These are phyloP conservation scores for Melanocharis versteri DNA, from an alignment of 2,113 vertebrate species.

Conservation along the genomic window DNA sequence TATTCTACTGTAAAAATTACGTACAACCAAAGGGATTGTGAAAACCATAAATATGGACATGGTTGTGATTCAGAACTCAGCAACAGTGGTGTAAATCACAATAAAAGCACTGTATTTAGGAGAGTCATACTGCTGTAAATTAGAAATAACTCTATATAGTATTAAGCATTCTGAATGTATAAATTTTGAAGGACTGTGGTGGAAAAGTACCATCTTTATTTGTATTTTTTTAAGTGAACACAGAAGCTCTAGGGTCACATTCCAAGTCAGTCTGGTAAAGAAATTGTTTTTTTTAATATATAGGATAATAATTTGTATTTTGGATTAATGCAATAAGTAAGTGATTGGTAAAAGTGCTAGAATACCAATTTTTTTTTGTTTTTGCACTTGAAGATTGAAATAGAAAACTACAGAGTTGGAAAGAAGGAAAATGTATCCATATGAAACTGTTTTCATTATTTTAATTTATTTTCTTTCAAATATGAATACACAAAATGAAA, in stretches of 20 bases:
- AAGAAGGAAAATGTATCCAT: neutral
- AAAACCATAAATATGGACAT: neutral
- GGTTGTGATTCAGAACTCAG: neutral
- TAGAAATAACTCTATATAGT: neutral
- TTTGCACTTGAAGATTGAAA: neutral
- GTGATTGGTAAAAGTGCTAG: neutral
- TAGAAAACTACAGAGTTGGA: neutral
- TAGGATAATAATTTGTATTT: neutral
- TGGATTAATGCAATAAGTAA: neutral
- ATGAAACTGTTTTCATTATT: neutral
- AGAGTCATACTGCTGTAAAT: neutral
- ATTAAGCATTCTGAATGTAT: neutral
- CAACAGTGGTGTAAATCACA: neutral
- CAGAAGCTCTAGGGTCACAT: neutral
- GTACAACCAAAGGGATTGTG: neutral
- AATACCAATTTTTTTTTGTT: neutral
- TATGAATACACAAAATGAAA: neutral
- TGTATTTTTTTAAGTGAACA: neutral
- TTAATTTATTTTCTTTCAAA: neutral
- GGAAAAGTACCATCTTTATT: fast-evolving
- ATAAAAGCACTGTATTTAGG: neutral
- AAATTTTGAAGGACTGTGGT: neutral
- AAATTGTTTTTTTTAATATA: neutral
- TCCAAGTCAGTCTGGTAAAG: neutral
- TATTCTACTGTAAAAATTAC: constrained; percentile 49